phyloP scores from a whole-genome alignment of 2,113 vertebrate species.

The Oreochromis tanganicae region DNA sequence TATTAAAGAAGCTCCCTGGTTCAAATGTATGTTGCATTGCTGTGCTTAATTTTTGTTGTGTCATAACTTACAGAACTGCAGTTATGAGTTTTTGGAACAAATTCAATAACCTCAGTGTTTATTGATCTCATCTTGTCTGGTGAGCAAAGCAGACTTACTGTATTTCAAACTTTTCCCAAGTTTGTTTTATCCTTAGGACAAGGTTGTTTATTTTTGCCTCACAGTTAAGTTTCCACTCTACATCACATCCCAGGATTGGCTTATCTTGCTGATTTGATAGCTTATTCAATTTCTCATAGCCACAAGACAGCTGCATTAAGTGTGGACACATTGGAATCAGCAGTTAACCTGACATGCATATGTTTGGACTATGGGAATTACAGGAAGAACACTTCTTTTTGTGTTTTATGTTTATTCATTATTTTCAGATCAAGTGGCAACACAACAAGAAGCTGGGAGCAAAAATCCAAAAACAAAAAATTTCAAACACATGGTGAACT shows the following conservation, averaged over 20 bases:
- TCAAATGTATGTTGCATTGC: background rate
- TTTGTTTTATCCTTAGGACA: background rate
- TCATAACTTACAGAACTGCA: background rate
- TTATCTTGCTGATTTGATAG: background rate
- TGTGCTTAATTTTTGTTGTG: background rate
- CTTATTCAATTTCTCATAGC: background rate
- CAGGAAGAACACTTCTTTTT: too few species aligned
- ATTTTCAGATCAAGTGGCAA: too few species aligned
- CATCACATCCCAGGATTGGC: background rate
- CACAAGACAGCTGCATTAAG: background rate
- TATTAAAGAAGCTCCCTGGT: background rate
- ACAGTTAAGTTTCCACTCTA: background rate
- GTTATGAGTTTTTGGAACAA: background rate
- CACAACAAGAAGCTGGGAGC: too few species aligned
- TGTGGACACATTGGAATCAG: background rate
- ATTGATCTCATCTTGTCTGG: background rate
- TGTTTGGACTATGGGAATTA: too few species aligned
- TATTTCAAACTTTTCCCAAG: background rate
- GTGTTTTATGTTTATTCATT: too few species aligned
- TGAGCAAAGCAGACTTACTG: background rate
- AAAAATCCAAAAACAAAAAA: too few species aligned
- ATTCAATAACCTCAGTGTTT: background rate
- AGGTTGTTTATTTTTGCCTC: background rate
- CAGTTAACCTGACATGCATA: background rate
- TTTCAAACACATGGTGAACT: background rate